Conservation (phyloP, 2,113 vertebrate genomes). For the Andinoacara biseriatus region DNA sequence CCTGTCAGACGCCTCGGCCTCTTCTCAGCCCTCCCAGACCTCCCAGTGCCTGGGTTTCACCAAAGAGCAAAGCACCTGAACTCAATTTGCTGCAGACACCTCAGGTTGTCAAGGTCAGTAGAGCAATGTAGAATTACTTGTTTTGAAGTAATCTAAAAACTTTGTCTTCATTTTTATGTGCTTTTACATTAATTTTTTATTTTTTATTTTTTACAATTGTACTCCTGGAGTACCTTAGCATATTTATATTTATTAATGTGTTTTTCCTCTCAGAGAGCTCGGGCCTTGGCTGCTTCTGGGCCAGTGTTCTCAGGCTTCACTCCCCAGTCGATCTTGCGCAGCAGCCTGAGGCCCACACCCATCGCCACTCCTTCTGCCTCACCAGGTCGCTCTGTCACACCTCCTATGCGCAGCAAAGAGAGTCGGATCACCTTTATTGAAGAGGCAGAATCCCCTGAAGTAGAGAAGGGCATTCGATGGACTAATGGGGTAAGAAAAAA, state of each 20-base stretch:
- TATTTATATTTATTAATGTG: not conserved
- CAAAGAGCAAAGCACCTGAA: constrained; percentile 83
- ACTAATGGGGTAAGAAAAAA: constrained; percentile 81
- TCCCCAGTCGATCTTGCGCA: constrained; percentile 92
- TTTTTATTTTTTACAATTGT: not conserved
- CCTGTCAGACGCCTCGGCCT: constrained; percentile 68
- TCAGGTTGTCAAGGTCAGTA: constrained; percentile 89
- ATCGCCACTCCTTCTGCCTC: constrained; percentile 89
- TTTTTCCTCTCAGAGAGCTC: constrained; percentile 82
- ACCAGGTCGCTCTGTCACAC: constrained; percentile 87
- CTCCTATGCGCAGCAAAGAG: constrained; percentile 87
- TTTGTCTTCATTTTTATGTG: not conserved
- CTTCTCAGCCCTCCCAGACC: constrained; percentile 71
- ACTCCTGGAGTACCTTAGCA: not conserved
- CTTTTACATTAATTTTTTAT: not conserved
- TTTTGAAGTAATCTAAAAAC: not conserved
- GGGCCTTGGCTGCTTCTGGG: constrained; percentile 84
- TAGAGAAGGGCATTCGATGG: constrained; percentile 73
- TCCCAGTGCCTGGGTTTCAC: constrained; percentile 69
- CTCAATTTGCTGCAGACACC: constrained; percentile 90
- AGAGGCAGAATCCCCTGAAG: constrained; percentile 68
- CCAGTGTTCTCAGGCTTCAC: constrained; percentile 87
- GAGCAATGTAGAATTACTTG: not conserved
- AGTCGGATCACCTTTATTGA: constrained; percentile 90
- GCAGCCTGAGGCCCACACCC: constrained; percentile 88